These are phyloP conservation scores for Papilio elwesi DNA, from an alignment of 2,888 invertebrate genomes.

Conservation along the genomic window DNA sequence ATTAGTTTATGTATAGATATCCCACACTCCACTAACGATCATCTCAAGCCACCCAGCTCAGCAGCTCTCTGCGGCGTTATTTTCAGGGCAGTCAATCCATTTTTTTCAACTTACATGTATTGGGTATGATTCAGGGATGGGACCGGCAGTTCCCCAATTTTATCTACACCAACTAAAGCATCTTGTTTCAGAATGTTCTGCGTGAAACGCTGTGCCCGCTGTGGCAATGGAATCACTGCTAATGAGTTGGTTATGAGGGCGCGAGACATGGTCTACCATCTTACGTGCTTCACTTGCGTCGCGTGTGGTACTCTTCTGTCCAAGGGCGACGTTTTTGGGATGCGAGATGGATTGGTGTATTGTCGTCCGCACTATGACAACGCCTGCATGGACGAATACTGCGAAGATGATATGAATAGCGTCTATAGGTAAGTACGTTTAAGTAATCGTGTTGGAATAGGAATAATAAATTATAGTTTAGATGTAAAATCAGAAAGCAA, in stretches of 20 bases:
- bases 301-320: constrained; percentile 92
- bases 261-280: constrained; percentile 93
- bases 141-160: not conserved
- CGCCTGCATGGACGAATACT: constrained; percentile 86
- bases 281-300: constrained; percentile 94
- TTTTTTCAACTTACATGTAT: no score
- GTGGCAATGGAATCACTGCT: constrained; percentile 92
- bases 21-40: no score
- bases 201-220: constrained; percentile 93
- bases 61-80: no score
- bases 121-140: no score
- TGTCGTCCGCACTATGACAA: constrained; percentile 85
- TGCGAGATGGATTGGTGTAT: constrained; percentile 91
- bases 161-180: constrained; percentile 31
- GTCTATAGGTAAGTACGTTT: constrained; percentile 67
- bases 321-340: constrained; percentile 96
- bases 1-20: no score
- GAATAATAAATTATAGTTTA: no score
- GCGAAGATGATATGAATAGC: constrained; percentile 83
- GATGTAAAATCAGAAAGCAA: no score
- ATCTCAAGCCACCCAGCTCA: no score
- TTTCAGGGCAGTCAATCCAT: no score
- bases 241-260: constrained; percentile 97
- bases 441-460: not conserved
- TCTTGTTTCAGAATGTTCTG: constrained; percentile 91